A percentile compares a stretch with the other conserved stretches of the same genome.
These are phyloP conservation scores for Clamator glandarius DNA, from an alignment of 2,797 vertebrate genomes.

Conservation along the genomic window DNA sequence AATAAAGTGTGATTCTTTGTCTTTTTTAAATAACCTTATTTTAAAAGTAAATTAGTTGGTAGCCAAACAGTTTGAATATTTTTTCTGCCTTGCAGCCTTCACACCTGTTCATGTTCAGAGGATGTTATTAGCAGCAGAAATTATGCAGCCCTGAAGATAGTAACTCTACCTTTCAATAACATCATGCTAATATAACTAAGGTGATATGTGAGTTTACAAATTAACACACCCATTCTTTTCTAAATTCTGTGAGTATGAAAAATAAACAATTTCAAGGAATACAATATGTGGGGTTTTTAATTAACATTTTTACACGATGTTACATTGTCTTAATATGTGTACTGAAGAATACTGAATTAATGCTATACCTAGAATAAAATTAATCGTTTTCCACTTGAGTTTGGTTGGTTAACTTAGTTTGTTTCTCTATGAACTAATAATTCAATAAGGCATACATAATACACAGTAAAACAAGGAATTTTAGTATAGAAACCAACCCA, in stretches of 20 bases:
- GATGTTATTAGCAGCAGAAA: background rate
- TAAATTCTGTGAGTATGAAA: accelerated
- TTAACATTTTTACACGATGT: background rate
- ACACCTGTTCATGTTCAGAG: background rate
- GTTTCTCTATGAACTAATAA: background rate
- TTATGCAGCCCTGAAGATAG: background rate
- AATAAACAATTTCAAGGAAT: background rate
- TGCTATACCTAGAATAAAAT: background rate
- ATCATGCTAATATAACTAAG: background rate
- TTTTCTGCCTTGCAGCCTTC: background rate
- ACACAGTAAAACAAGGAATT: background rate
- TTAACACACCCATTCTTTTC: background rate
- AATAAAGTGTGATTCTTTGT: background rate
- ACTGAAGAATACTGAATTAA: background rate
- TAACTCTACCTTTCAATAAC: background rate
- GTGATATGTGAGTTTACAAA: background rate
- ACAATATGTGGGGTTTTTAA: background rate
- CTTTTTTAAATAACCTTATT: background rate
- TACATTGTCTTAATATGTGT: background rate
- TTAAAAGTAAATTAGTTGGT: background rate
- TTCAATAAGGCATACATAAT: background rate
- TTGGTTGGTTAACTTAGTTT: background rate
- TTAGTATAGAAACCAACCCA: background rate
- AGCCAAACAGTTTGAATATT: background rate
- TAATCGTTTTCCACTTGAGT: background rate